Percentiles rank a stretch among this genome's conserved stretches.
These are phyloP conservation scores for Caranx melampygus DNA, from an alignment of 2,113 vertebrate genomes.

Conservation along the genomic window DNA sequence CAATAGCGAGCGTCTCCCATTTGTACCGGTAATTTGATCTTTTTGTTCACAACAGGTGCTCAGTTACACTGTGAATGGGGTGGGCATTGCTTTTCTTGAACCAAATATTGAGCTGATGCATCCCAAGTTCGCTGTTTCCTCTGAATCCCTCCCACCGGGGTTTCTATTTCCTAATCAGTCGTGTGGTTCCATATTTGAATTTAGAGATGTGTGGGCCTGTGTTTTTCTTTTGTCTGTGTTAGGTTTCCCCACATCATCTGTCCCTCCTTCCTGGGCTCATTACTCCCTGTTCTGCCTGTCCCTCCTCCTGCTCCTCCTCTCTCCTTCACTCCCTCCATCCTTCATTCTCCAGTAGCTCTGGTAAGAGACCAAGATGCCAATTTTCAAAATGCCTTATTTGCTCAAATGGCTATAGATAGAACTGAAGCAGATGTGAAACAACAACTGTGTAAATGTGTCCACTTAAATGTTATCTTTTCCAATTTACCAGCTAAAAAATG, in stretches of 20 bases:
- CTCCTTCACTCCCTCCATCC: constrained; percentile 11
- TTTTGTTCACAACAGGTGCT: constrained; percentile 42
- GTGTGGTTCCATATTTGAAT: constrained; percentile 47
- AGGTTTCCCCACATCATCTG: constrained; percentile 57
- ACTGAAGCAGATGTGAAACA: constrained; percentile 17
- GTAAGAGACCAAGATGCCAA: background rate
- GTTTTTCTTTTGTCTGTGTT: constrained; percentile 42
- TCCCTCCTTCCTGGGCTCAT: constrained; percentile 58
- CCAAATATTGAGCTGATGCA: constrained; percentile 10
- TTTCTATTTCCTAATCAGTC: constrained; percentile 43
- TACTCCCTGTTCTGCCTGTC: constrained; percentile 52
- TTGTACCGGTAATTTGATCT: constrained; percentile 52
- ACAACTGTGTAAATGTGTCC: constrained; percentile 2
- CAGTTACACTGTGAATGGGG: constrained; percentile 6
- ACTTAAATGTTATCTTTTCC: constrained; percentile 22
- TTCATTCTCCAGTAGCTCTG: constrained; percentile 21
- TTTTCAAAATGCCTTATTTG: constrained; percentile 23
- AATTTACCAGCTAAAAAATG: constrained; percentile 1
- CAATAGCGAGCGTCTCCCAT: constrained; percentile 20
- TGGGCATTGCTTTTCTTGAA: constrained; percentile 18
- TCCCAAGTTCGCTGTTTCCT: background rate
- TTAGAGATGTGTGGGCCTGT: constrained; percentile 23
- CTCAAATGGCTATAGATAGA: constrained; percentile 7
- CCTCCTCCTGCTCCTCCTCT: constrained; percentile 54
- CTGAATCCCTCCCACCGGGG: background rate